Evolutionary conservation across 2,113 vertebrate species (phyloP), one percentile per base, ranked within the genome.

Genomic region (Oreotrochilus melanogaster): DNA sequence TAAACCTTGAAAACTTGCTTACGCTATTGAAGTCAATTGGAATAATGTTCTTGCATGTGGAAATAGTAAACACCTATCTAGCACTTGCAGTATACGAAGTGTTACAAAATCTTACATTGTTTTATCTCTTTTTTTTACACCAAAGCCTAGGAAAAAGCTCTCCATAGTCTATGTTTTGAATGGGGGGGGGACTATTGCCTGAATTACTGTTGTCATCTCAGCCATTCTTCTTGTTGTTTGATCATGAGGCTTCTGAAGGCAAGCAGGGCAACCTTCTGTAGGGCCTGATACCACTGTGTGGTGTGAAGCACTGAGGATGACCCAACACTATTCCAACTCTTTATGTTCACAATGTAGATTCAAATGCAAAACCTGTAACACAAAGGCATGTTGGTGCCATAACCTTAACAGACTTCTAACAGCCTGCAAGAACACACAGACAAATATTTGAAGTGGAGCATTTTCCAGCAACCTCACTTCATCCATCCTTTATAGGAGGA

Each of bases 401-500:
- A 70, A 72, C 24, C 42, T 42, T 58, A 50, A 70, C 45, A 91
- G 43, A 43, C n/a, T 75, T 92, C 62, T 61, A 75, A 28, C 3
- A 67, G 57, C 53, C 58, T 96, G 45, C 71, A 92, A 48, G 90
- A 92, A 4, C 42, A 28, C 61, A n/a, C 72, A 74, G 86, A 89
- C 62, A 95, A 56, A 80, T 65, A 70, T 79, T 85, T 93, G 83
- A 70, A 81, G 18, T 47, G 33, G 72, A 96, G 23, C 39, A 47
- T 56, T 86, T 95, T 92, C 80, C 56, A 24, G 82, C 60, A 94
- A 48, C 39, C 25, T 75, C 39, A 39, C 27, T 86, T 80, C 64
- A 90, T 84, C 51, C 45, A 51, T 81, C 39, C 39, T 71, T 94
- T 84, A 76, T 65, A 65, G 73, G 48, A 94, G 56, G 81, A 92